A percentile compares a stretch with the other conserved stretches of the same genome.
phyloP scores from a whole-genome alignment of 2,113 vertebrate genomes.

The Hydropotes inermis region DNA sequence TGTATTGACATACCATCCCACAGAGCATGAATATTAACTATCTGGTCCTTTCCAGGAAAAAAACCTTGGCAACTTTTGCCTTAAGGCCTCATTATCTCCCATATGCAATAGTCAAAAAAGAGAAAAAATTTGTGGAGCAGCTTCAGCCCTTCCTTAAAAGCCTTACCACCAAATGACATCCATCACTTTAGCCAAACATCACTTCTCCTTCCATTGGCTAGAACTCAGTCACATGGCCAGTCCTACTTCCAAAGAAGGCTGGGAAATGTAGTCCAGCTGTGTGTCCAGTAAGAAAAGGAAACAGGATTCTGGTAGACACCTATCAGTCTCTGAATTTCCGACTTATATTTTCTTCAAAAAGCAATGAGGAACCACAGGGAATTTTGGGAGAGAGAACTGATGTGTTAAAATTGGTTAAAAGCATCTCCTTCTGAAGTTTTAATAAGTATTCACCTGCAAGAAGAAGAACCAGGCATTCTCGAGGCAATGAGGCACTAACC shows the following conservation, averaged over 20 bases:
- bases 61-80: not conserved
- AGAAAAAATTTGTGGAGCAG: not conserved
- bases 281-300: not conserved
- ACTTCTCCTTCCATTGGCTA: not conserved
- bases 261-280: not conserved
- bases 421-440: not conserved
- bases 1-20: not conserved
- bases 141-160: not conserved
- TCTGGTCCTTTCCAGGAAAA: not conserved
- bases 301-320: not conserved
- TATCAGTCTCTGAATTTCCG: not conserved
- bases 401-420: not conserved
- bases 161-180: not conserved
- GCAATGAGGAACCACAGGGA: not conserved
- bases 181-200: not conserved
- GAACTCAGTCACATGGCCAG: not conserved
- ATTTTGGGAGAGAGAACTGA: not conserved
- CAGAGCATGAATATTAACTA: not conserved
- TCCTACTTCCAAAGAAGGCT: not conserved
- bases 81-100: not conserved
- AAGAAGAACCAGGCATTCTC: conserved; percentile 2
- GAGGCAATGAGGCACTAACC: conserved; percentile 29
- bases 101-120: not conserved
- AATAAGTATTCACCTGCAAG: not conserved
- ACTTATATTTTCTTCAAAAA: conserved; percentile 29